Percentiles rank a stretch among this genome's conserved stretches.
Evolutionary conservation across 2,797 vertebrate species (phyloP).

Genomic region (Microhierax caerulescens): DNA sequence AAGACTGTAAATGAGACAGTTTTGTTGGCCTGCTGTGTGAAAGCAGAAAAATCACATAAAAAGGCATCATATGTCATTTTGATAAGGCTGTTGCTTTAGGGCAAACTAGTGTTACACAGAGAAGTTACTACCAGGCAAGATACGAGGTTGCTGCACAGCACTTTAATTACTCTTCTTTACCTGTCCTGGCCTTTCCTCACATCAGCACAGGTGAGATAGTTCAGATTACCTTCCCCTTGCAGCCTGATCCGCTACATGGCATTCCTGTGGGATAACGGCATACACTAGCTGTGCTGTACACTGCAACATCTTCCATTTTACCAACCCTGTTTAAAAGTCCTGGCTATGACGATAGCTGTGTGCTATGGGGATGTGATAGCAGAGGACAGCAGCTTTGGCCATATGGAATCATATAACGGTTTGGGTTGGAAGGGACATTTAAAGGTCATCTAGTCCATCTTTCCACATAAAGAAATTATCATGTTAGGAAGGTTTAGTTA

Average conservation of each 20-base stretch:
- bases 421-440: background rate
- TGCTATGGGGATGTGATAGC: accelerated
- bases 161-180: background rate
- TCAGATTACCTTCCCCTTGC: background rate
- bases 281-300: background rate
- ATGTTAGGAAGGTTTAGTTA: background rate
- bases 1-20: background rate
- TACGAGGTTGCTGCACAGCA: background rate
- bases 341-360: background rate
- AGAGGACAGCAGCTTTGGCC: background rate
- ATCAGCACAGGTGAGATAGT: background rate
- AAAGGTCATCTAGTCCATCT: background rate
- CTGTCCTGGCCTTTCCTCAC: background rate
- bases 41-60: background rate
- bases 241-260: background rate
- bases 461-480: background rate
- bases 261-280: background rate
- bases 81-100: background rate
- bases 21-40: background rate
- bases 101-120: background rate
- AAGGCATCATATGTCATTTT: background rate
- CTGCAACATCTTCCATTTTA: background rate
- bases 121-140: background rate
- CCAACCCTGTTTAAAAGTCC: background rate
- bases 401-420: background rate